Percentiles rank a stretch among this genome's conserved stretches.
Evolutionary conservation across 2,888 invertebrate genomes (phyloP).

Genomic region (Dryobota labecula): DNA sequence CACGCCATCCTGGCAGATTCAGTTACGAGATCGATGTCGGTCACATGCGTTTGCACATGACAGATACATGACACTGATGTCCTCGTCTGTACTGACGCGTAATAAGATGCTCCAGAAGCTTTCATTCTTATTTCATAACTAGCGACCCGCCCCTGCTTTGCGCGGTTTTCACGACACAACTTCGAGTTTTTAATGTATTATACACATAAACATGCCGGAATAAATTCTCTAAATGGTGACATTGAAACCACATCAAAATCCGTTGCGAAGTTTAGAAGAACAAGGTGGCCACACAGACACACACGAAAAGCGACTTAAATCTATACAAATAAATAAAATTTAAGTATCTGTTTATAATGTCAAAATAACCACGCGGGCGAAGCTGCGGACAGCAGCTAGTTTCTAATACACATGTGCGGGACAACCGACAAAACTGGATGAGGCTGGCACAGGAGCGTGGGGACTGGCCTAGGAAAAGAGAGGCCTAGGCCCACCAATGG

Average conservation of each 20-base stretch:
- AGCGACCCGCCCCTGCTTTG: neutral
- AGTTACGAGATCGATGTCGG: constrained; percentile 80
- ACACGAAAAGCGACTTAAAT: neutral
- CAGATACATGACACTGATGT: constrained; percentile 74
- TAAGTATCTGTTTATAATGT: no score
- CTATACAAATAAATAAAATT: no score
- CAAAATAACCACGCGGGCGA: no score
- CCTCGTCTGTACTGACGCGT: constrained; percentile 24
- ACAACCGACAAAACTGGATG: no score
- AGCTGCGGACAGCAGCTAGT: no score
- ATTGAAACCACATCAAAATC: neutral
- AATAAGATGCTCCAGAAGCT: constrained; percentile 20
- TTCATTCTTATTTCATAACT: no score
- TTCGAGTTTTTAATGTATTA: neutral
- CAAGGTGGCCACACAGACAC: neutral
- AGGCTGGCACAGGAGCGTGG: neutral
- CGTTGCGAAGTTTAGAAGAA: neutral
- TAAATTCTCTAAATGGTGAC: neutral
- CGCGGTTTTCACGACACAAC: neutral
- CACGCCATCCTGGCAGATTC: constrained; percentile 70
- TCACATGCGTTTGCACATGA: constrained; percentile 78
- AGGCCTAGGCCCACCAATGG: neutral
- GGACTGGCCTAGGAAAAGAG: neutral
- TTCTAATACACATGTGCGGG: no score
- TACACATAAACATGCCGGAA: neutral